Base-by-base conservation (phyloP, 2,888 invertebrate species). In the Alviniconcha strummeri region DNA sequence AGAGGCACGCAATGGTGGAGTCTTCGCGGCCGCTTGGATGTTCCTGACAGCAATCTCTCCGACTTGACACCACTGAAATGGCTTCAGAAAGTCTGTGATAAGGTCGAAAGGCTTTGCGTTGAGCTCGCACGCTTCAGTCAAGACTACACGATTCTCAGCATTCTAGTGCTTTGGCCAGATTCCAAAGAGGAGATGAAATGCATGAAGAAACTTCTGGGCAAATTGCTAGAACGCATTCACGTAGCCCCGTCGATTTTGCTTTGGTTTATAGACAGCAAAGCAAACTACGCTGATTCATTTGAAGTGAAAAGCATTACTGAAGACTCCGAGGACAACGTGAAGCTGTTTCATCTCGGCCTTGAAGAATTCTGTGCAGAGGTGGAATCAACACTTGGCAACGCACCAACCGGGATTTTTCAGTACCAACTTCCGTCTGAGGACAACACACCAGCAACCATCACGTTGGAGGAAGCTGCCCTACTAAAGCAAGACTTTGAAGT, bases 401-500 rank as follows among this genome's bases (percentile, higher is more conserved):
- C 69, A 0, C 54, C 36, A 15, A 72, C 74, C 19, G 60, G 19
- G 4, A 64, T 52, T 52, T 82, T 82, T 4, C 64, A 77, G 64
- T 85, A 84, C 80, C 55, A 83, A 11, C 77, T 87, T 13, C 87
- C 87, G 11, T 64, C 81, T 19, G 71, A 57, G 15, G 84, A 81
- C 5, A 15, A 54, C 11, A 74, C 69, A 9, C 57, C 77, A 15
- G 71, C 57, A 9, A 19, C 71, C 6, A 77, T 89, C 54, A 78
- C 76, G 5, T 81, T 85, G 11, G 85, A 79, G 15, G 85, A 86
- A 54, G 85, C 85, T 5, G 85, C 84, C 0, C 88, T 87, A 86
- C 74, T 89, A 15, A 77, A 67, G 55, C 88, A 89, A 79, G 86
- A 88, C 60, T 81, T 88, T 71, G 87, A 87, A 9, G 87, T 89